phyloP scores from a whole-genome alignment of 2,888 invertebrate species.

The Lycocerus yunnanus region DNA sequence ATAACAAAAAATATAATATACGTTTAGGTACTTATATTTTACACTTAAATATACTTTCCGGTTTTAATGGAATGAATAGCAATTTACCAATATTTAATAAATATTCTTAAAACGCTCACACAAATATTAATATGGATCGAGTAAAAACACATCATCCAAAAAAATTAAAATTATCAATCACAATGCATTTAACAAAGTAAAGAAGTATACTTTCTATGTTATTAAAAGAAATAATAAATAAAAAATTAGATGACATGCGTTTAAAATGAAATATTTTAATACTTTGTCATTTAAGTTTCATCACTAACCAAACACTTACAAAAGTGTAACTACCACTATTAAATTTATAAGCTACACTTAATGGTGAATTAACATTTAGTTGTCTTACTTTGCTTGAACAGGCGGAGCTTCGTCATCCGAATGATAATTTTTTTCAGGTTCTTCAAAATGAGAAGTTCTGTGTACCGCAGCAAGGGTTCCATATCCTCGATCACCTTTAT shows the following conservation, averaged over 20 bases:
- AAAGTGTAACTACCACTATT: neutral
- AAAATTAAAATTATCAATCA: neutral
- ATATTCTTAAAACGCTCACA: constrained; percentile 2
- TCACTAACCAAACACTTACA: neutral
- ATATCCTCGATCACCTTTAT: constrained; percentile 44
- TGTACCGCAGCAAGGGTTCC: constrained; percentile 50
- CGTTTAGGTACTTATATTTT: constrained; percentile 5
- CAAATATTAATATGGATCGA: neutral
- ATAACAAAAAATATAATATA: constrained; percentile 16
- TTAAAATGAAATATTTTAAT: neutral
- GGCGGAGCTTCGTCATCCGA: constrained; percentile 43
- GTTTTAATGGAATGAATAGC: constrained; percentile 22
- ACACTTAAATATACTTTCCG: constrained; percentile 9
- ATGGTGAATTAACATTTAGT: neutral
- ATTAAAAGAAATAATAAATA: neutral
- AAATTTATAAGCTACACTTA: neutral
- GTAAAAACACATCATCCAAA: neutral
- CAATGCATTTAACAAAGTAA: neutral
- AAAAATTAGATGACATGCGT: neutral
- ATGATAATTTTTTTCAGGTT: constrained; percentile 44
- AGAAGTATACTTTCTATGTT: neutral
- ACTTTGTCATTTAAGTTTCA: neutral
- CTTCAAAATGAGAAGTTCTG: constrained; percentile 39
- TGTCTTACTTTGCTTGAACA: constrained; percentile 15
- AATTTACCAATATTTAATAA: neutral